Evolutionary conservation across 1,140 invertebrate species (phyloP).

Genomic region (Dufourea novaeangliae): DNA sequence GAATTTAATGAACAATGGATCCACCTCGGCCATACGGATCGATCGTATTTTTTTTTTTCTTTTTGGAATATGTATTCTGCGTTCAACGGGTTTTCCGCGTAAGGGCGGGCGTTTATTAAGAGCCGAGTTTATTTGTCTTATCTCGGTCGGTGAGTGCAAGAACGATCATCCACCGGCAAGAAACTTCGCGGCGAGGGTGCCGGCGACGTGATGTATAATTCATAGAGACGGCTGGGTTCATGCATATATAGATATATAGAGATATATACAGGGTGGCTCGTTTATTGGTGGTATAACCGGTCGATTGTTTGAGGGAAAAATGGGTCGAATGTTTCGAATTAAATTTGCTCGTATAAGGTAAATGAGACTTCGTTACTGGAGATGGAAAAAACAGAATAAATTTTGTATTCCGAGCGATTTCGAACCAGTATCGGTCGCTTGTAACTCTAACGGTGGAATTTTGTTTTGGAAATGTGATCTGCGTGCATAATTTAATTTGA

Average conservation of each 20-base stretch:
- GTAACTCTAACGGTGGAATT: no score
- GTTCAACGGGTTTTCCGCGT: not conserved
- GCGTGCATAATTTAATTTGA: no score
- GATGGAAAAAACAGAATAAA: no score
- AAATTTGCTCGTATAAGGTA: no score
- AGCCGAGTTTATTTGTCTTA: slow-evolving; percentile 54
- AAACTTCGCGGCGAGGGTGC: slow-evolving; percentile 51
- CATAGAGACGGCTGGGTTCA: slow-evolving; percentile 47
- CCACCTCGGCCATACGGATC: not conserved
- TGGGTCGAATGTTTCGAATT: no score
- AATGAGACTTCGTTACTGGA: no score
- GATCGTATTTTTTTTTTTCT: no score
- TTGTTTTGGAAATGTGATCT: no score
- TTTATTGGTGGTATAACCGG: no score
- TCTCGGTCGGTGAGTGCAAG: slow-evolving; percentile 31
- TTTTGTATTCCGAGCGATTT: no score
- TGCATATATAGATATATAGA: slow-evolving; percentile 53
- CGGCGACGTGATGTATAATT: slow-evolving; percentile 57
- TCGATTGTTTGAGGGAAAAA: no score
- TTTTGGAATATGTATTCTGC: not conserved
- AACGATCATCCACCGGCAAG: slow-evolving; percentile 49
- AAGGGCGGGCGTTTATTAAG: slow-evolving; percentile 42
- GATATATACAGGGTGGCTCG: slow-evolving; percentile 33
- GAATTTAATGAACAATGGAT: slow-evolving; percentile 37
- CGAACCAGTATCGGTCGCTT: no score